Percentiles rank a stretch among this genome's conserved stretches.
These are phyloP conservation scores for Enteromius unitaeniatus DNA, from an alignment of 2,797 vertebrate species.

Conservation along the genomic window DNA sequence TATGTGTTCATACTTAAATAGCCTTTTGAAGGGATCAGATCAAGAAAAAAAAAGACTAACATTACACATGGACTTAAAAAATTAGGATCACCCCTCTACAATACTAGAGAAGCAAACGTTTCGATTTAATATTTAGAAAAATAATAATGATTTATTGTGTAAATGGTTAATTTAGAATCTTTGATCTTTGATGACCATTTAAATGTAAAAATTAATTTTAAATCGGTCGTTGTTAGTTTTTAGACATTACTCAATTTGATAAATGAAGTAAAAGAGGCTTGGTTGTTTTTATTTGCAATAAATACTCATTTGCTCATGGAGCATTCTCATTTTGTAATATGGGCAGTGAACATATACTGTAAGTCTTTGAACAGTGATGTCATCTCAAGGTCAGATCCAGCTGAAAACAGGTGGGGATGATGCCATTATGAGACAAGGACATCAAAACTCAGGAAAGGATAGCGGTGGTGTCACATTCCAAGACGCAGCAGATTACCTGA, in stretches of 20 bases:
- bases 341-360: constrained; percentile 7
- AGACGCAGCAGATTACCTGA: constrained; percentile 21
- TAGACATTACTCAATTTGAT: constrained; percentile 6
- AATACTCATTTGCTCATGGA: constrained; percentile 45
- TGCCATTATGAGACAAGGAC: constrained; percentile 27
- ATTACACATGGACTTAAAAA: neutral
- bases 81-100: neutral
- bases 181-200: too few relatives aligned
- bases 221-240: neutral
- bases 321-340: constrained; percentile 27
- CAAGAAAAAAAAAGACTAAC: neutral
- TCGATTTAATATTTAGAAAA: neutral
- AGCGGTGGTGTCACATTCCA: neutral
- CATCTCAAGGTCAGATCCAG: constrained; percentile 40
- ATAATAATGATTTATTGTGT: neutral
- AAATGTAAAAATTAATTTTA: neutral
- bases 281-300: constrained; percentile 43
- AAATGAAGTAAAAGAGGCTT: constrained; percentile 8
- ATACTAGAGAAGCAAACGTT: neutral
- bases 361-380: constrained; percentile 30
- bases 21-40: neutral
- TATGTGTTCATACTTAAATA: neutral
- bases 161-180: neutral
- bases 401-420: constrained; percentile 12
- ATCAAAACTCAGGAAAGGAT: neutral